Base-by-base conservation (phyloP, 2,797 vertebrate genomes). In the Channa striata region DNA sequence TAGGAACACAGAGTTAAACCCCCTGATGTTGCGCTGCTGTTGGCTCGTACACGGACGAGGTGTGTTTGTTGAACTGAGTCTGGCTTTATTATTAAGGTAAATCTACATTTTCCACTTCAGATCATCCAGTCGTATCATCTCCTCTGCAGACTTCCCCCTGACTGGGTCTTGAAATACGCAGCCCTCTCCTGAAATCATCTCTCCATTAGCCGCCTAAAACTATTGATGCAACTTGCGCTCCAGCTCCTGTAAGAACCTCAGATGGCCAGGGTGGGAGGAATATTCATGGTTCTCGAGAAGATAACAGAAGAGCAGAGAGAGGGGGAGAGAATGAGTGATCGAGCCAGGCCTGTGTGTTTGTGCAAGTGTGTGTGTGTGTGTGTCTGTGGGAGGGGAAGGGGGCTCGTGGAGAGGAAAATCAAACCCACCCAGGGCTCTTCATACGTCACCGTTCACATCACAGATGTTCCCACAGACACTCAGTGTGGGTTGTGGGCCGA, bases 401-500 rank as follows among this genome's bases (percentile, higher is more conserved):
- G 81, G 65, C 82, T 74, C 56, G 44, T 30, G 60, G 68, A 89
- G 82, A 91, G 88, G 84, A 86, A 91, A 90, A 66, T 86, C 59
- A 83, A 92, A 90, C 89, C 92, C 91, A 91, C 90, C 89, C 82
- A 85, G 84, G 83, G 81, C 78, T 82, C 72, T 69, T 92, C 77
- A 80, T 78, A 91, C 91, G 90, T 94, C 93, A 93, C 74, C 12
- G 66, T 79, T 89, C 81, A 78, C 90, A 91, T 92, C 91, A 89
- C 90, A 90, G 89, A 92, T 89, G 90, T 92, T 91, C 87, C 88
- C 87, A 88, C 87, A 89, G 87, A 88, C 91, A 84, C 85, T 84
- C 72, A 36, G 87, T 87, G 86, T 91, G 89, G 88, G 89, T 58
- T 89, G 92, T 86, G 79, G 83, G 84, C 84, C 72, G 81, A 86